Percentiles rank a stretch among this genome's conserved stretches.
Evolutionary conservation across 2,888 invertebrate species (phyloP).

Genomic region (Prosopocoilus inquinatus): DNA sequence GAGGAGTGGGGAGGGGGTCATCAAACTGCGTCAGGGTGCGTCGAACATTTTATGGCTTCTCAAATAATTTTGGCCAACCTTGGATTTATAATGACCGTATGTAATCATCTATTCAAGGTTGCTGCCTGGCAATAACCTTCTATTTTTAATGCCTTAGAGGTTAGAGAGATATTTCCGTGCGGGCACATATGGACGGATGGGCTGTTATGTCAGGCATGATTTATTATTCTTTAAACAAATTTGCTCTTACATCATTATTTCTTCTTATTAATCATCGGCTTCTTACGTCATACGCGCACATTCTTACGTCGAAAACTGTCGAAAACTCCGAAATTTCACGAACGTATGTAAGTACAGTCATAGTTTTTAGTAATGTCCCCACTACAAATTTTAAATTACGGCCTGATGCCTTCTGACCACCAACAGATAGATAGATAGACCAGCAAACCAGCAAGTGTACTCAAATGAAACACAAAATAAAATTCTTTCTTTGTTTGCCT

Average conservation of each 20-base stretch:
- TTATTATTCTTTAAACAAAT: background rate
- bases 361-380: no score
- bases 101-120: slow-evolving; percentile 29
- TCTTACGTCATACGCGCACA: no score
- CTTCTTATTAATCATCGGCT: no score
- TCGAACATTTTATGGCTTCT: slow-evolving; percentile 22
- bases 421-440: no score
- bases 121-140: slow-evolving; percentile 29
- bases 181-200: background rate
- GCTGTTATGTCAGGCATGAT: slow-evolving; percentile 1
- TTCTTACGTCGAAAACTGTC: no score
- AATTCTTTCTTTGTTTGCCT: no score
- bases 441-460: no score
- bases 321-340: no score
- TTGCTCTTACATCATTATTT: background rate
- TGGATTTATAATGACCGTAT: slow-evolving; percentile 22
- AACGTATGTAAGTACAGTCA: no score
- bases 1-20: slow-evolving; percentile 18
- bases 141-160: slow-evolving; percentile 10
- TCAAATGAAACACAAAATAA: no score
- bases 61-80: slow-evolving; percentile 29
- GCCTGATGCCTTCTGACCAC: no score
- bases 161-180: background rate
- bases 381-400: no score
- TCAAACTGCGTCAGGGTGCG: slow-evolving; percentile 24